phyloP scores from a whole-genome alignment of 2,797 vertebrate genomes.

The Neomorphus geoffroyi region DNA sequence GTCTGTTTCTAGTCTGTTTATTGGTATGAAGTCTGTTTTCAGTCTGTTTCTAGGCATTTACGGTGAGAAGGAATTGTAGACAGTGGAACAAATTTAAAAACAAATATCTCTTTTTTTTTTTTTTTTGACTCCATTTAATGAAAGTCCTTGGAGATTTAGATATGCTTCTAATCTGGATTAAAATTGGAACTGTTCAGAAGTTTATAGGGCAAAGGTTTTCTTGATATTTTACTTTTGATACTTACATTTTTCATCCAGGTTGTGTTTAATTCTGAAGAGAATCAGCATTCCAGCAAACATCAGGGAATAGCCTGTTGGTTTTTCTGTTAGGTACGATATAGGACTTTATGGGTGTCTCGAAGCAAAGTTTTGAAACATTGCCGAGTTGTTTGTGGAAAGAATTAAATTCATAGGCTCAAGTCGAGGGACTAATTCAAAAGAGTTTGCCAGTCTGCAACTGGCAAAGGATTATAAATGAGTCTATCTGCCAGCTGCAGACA shows the following conservation, averaged over 20 bases:
- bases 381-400: conserved; percentile 36
- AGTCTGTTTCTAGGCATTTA: neutral
- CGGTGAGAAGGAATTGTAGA: neutral
- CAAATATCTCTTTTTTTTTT: neutral
- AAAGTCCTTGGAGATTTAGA: neutral
- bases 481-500: conserved; percentile 56
- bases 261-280: neutral
- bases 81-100: neutral
- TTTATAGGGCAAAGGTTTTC: neutral
- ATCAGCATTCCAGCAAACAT: neutral
- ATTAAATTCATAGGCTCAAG: conserved; percentile 34
- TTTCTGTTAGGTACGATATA: neutral
- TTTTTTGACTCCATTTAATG: neutral
- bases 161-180: neutral
- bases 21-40: neutral
- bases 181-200: neutral
- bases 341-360: neutral
- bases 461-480: conserved; percentile 53
- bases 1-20: neutral
- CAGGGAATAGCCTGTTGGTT: neutral
- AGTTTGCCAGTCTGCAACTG: conserved; percentile 5
- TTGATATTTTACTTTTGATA: neutral
- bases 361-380: conserved; percentile 35
- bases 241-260: neutral
- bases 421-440: conserved; percentile 18